Conservation (phyloP, 2,888 invertebrate genomes). For the Coelogynopora nodosa region DNA sequence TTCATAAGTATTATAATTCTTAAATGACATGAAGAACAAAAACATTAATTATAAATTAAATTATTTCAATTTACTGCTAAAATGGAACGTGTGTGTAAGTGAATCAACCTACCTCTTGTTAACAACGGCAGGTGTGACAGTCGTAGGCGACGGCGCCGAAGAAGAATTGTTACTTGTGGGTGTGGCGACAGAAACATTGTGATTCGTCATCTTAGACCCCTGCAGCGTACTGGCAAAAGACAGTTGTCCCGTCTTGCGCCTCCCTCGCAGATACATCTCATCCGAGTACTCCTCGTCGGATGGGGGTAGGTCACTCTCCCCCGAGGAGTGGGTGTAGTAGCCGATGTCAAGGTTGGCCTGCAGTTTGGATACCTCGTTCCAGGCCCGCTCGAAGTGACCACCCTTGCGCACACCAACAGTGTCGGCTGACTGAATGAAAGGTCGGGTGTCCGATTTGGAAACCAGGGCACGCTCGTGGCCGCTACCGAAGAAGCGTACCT, state of each 20-base stretch:
- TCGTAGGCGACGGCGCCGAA: conserved; percentile 7
- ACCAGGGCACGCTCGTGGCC: conserved; percentile 44
- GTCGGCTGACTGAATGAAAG: conserved; percentile 44
- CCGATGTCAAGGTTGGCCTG: conserved; percentile 46
- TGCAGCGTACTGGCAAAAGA: not conserved
- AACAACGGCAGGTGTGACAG: not conserved
- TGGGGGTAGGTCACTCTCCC: conserved; percentile 46
- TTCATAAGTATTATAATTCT: not conserved
- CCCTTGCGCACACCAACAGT: conserved; percentile 28
- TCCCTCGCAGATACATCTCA: conserved; percentile 41
- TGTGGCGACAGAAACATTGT: not conserved
- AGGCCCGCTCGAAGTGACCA: conserved; percentile 43
- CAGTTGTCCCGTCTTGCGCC: not conserved
- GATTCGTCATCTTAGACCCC: not conserved
- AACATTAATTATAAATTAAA: too few species aligned
- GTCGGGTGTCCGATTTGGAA: conserved; percentile 41
- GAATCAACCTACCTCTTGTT: not conserved
- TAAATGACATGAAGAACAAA: too few species aligned
- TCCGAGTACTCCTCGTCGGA: conserved; percentile 47
- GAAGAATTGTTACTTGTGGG: not conserved
- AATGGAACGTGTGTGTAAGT: not conserved
- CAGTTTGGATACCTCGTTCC: conserved; percentile 43
- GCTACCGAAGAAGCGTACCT: conserved; percentile 46
- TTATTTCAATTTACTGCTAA: too few species aligned
- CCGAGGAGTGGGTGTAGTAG: conserved; percentile 45